phyloP scores from a whole-genome alignment of 2,888 invertebrate genomes.

The Slavum lentiscoides region DNA sequence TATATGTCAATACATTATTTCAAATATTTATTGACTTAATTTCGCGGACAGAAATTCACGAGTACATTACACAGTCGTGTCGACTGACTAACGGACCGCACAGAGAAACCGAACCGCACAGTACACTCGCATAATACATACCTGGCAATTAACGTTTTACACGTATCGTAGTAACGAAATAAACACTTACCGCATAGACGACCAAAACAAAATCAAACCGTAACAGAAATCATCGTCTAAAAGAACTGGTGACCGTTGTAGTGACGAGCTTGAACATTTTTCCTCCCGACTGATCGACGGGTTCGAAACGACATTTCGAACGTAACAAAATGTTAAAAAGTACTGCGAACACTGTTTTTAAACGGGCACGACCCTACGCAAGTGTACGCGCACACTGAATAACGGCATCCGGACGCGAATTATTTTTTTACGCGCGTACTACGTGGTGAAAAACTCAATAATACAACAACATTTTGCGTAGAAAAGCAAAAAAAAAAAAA shows the following conservation, averaged over 20 bases:
- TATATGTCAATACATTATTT: conserved; percentile 49
- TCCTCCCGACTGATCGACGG: too few relatives aligned
- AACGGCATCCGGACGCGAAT: too few relatives aligned
- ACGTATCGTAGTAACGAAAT: neutral
- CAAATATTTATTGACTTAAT: conserved; percentile 36
- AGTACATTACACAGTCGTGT: neutral
- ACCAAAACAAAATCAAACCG: neutral
- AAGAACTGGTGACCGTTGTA: neutral
- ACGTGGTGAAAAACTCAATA: too few relatives aligned
- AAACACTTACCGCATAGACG: neutral
- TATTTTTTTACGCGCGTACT: too few relatives aligned
- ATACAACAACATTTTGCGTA: too few relatives aligned
- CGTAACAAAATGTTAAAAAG: too few relatives aligned
- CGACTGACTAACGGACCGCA: neutral
- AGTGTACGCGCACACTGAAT: too few relatives aligned
- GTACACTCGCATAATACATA: neutral
- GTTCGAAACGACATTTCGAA: too few relatives aligned
- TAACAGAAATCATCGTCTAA: neutral
- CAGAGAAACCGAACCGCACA: neutral
- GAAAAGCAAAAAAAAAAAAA: too few relatives aligned
- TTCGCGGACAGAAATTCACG: neutral
- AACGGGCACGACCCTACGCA: too few relatives aligned
- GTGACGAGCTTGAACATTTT: neutral
- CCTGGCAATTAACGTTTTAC: neutral
- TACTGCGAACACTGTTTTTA: too few relatives aligned